phyloP scores from a whole-genome alignment of 2,797 vertebrate genomes.

The Paramormyrops hopkinsi region DNA sequence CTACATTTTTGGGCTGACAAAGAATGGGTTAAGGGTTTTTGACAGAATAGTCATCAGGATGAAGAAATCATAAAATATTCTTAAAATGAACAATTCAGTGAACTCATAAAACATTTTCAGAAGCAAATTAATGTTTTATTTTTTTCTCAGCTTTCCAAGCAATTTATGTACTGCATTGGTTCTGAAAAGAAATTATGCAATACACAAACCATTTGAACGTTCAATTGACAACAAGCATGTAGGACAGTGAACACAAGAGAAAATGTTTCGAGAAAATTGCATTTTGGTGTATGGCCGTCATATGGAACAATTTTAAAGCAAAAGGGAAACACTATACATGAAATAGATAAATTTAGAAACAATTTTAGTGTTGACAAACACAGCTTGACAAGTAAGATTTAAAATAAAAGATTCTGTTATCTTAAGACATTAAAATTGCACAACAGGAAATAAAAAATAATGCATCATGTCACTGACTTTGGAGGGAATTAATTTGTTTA shows the following conservation, averaged over 20 bases:
- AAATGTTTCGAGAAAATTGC: background rate
- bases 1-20: background rate
- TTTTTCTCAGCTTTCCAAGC: background rate
- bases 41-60: background rate
- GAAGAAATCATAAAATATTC: background rate
- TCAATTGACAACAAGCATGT: conserved; percentile 16
- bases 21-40: background rate
- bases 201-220: conserved; percentile 18
- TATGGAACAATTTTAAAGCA: conserved; percentile 8
- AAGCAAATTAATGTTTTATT: conserved; percentile 12
- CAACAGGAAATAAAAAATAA: background rate
- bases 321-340: background rate
- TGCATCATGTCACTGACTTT: background rate
- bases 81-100: background rate
- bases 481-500: background rate
- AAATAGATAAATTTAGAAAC: background rate
- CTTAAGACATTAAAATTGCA: background rate
- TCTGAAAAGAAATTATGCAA: conserved; percentile 12
- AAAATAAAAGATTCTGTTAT: conserved; percentile 6
- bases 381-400: background rate
- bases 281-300: background rate
- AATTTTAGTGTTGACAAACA: background rate
- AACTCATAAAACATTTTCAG: conserved; percentile 4
- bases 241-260: background rate
- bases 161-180: conserved; percentile 9